These are phyloP conservation scores for Notothenia rossii DNA, from an alignment of 2,113 vertebrate species.

Conservation along the genomic window DNA sequence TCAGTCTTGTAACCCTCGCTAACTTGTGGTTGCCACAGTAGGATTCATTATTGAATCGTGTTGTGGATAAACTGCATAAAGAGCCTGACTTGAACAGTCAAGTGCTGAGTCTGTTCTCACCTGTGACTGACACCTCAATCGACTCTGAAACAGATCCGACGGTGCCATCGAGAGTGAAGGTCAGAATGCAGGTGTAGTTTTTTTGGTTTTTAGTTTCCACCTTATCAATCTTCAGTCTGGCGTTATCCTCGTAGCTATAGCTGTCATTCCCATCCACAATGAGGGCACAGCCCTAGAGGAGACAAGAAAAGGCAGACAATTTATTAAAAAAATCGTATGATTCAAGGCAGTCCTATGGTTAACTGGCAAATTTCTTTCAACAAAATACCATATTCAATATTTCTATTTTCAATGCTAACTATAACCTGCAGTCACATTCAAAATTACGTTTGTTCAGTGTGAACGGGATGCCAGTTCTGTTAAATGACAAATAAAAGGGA, in stretches of 20 bases:
- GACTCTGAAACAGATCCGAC: conserved; percentile 81
- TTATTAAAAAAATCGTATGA: too few species aligned
- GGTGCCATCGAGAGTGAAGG: conserved; percentile 80
- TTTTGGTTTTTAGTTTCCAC: conserved; percentile 74
- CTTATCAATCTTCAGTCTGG: conserved; percentile 56
- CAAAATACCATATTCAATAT: too few species aligned
- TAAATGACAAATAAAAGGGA: too few species aligned
- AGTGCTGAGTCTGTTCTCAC: conserved; percentile 67
- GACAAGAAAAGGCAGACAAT: too few species aligned
- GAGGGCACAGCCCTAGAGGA: not conserved
- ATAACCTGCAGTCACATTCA: too few species aligned
- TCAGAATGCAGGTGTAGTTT: conserved; percentile 85
- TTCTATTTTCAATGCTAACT: too few species aligned
- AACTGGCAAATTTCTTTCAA: too few species aligned
- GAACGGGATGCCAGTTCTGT: too few species aligned
- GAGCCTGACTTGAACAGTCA: too few species aligned
- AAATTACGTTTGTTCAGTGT: too few species aligned
- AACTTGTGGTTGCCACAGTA: not conserved
- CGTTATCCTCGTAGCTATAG: conserved; percentile 48
- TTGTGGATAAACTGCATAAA: not conserved
- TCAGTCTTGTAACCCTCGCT: not conserved
- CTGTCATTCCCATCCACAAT: conserved; percentile 48
- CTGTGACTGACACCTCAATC: conserved; percentile 75
- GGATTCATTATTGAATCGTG: not conserved
- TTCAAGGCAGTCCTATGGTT: too few species aligned